Base-by-base conservation (phyloP, 64 coral and sea anemone genomes). In the Catalaphyllia jardinei region DNA sequence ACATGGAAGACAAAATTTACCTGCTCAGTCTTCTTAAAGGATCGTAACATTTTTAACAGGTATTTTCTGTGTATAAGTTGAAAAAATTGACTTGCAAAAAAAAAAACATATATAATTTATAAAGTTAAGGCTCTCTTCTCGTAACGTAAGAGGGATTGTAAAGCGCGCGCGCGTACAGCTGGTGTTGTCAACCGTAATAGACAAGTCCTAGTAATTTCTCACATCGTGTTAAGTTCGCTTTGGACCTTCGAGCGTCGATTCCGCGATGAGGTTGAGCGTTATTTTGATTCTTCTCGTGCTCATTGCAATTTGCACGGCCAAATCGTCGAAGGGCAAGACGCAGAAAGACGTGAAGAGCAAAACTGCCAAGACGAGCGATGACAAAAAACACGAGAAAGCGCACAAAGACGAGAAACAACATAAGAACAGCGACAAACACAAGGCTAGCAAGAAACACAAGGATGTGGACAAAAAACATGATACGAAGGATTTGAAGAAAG, bases 301-400 rank as follows among this genome's bases (percentile, higher is more conserved):
- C 8, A 67, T 87, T 57, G 33, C 79, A 57, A 73, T 86, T 79
- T 92, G 90, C 52, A 83, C 83, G 42, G 83, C 90, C 7, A 92
- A 92, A 57, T 78, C 82, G 3, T 77, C 90, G 38, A 92, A 86
- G 42, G 86, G 74, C 25, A 51, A 73, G 24, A 74, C 79, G 8
- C 52, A 81, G 10, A 84, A 83, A 31, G 8, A 29, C 2, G 54
- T 16, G 28, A 75, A 88, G 76, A 88, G 65, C 86, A 78, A 89
- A 78, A 46, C 24, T 52, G 28, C 17, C 52, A 79, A 78, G 15
- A 14, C 15, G 60, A 30, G 31, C 35, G 25, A 89, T 46, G 62
- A 28, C 19, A 57, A 89, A 35, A 79, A 89, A 78, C 72, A 79
- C 72, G 62, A 28, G 22, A 57, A 89, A 35, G 69, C 79, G 65